A percentile compares a stretch with the other conserved stretches of the same genome.
Conservation (phyloP, 2,797 vertebrate species). For the Ateles fusciceps region DNA sequence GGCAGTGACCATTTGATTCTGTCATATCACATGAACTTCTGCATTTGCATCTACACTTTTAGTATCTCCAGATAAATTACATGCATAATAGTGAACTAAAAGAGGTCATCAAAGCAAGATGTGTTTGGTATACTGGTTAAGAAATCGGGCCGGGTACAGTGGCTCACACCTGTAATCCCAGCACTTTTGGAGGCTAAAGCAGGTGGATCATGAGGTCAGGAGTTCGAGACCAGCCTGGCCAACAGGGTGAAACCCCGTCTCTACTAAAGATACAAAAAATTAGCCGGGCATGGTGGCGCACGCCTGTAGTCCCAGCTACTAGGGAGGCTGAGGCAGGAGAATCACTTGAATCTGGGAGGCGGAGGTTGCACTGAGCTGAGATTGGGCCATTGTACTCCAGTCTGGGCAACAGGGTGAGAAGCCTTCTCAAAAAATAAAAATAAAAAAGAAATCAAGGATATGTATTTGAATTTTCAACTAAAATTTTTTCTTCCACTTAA, state of each 20-base stretch:
- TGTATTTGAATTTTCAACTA: neutral
- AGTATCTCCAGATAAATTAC: neutral
- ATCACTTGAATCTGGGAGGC: neutral
- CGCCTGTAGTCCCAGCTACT: neutral
- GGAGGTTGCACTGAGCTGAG: neutral
- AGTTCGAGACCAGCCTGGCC: too few species aligned
- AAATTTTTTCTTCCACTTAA: neutral
- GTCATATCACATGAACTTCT: neutral
- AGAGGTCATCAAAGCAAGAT: neutral
- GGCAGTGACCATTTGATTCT: neutral
- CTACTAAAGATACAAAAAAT: neutral
- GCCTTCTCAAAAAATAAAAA: neutral
- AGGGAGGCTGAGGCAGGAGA: neutral
- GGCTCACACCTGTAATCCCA: neutral
- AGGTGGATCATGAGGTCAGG: neutral
- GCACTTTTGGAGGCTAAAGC: neutral
- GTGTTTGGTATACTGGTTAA: neutral
- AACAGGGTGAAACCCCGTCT: neutral
- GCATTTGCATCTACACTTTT: neutral
- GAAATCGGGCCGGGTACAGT: neutral
- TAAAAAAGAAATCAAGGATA: neutral
- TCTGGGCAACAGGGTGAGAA: neutral
- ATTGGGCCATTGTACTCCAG: neutral
- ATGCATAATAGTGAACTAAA: neutral
- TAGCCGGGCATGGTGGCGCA: fast-evolving